Evolutionary conservation across 2,797 vertebrate species (phyloP).

Genomic region (Xerus rutilus): DNA sequence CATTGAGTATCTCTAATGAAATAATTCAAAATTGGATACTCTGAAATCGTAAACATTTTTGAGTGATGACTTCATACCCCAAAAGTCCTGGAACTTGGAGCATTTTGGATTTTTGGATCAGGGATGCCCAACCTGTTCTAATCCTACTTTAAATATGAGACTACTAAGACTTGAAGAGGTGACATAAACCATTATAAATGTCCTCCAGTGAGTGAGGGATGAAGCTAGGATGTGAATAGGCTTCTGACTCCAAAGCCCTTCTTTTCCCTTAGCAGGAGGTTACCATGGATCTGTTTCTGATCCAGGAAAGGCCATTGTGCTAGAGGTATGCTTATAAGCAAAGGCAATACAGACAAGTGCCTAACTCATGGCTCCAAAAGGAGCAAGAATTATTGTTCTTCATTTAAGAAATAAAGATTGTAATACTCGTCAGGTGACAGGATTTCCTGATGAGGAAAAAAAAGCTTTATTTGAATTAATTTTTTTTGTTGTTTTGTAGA

Average conservation of each 20-base stretch:
- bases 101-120: background rate
- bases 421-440: conserved; percentile 79
- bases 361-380: conserved; percentile 66
- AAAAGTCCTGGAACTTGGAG: background rate
- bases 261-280: background rate
- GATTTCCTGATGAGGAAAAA: conserved; percentile 82
- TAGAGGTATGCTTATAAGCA: background rate
- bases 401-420: conserved; percentile 80
- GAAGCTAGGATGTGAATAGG: background rate
- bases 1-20: background rate
- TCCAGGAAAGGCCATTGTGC: conserved; percentile 57
- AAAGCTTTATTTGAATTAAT: conserved; percentile 80
- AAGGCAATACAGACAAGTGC: conserved; percentile 71
- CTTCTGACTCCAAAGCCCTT: background rate
- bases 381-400: conserved; percentile 74
- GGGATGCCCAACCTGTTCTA: background rate
- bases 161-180: background rate
- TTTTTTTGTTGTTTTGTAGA: conserved; percentile 70
- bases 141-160: background rate
- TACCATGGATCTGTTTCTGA: background rate
- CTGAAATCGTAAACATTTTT: background rate
- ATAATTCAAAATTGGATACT: background rate
- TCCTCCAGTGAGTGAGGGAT: background rate
- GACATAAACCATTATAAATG: background rate
- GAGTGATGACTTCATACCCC: background rate